A percentile compares a stretch with the other conserved stretches of the same genome.
These are phyloP conservation scores for Dasyornis broadbenti DNA, from an alignment of 2,113 vertebrate species.

Conservation along the genomic window DNA sequence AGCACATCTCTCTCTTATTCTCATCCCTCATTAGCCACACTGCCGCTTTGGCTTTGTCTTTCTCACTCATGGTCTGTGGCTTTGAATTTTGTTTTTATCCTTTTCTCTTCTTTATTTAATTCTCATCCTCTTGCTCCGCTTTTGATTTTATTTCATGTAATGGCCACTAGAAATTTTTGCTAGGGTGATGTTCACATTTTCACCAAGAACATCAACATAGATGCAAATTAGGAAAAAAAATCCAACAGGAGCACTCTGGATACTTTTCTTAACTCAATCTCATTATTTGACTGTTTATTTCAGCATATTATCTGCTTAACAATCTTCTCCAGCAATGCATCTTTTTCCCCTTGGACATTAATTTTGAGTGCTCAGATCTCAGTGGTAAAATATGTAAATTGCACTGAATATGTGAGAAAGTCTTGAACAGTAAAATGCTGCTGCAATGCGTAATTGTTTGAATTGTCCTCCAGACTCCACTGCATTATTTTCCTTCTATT, in stretches of 20 bases:
- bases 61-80: not conserved
- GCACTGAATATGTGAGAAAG: not conserved
- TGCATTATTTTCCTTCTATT: not conserved
- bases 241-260: not conserved
- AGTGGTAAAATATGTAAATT: constrained; percentile 3
- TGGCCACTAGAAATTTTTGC: not conserved
- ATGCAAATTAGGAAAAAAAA: not conserved
- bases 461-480: not conserved
- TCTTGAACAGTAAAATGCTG: not conserved
- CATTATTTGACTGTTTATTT: not conserved
- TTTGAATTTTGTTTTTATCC: not conserved
- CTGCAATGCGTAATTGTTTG: not conserved
- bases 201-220: not conserved
- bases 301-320: not conserved
- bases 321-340: not conserved
- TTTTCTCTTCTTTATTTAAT: not conserved
- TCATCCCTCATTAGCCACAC: not conserved
- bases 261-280: not conserved
- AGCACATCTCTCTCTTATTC: not conserved
- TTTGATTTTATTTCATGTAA: not conserved
- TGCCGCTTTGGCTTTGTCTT: not conserved
- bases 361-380: not conserved
- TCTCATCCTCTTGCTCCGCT: not conserved
- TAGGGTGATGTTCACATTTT: not conserved
- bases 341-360: not conserved